phyloP scores from a whole-genome alignment of 2,797 vertebrate species.

The Protonibea diacanthus region DNA sequence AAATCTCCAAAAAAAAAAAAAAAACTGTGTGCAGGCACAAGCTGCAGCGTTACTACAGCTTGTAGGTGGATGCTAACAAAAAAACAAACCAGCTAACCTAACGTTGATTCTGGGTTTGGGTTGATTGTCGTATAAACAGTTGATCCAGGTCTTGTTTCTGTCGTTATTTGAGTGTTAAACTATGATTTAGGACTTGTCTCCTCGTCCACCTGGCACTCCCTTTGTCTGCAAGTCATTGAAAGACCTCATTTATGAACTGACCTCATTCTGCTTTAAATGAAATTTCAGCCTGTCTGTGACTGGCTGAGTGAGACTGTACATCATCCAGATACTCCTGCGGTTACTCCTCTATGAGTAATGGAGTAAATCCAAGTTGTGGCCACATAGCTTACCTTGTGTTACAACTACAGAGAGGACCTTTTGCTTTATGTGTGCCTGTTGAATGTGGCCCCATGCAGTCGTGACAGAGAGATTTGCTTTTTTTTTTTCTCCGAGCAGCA shows the following conservation, averaged over 20 bases:
- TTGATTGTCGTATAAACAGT: not conserved
- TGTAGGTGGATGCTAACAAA: conserved; percentile 48
- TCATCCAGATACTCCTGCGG: not conserved
- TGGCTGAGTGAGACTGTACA: conserved; percentile 8
- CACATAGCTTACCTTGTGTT: not conserved
- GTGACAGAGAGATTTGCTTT: conserved; percentile 32
- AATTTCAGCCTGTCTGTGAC: conserved; percentile 26
- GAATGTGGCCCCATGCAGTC: conserved; percentile 44
- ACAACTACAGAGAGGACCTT: not conserved
- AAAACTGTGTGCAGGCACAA: not conserved
- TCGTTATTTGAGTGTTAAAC: not conserved
- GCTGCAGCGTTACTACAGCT: not conserved
- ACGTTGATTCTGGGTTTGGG: conserved; percentile 11
- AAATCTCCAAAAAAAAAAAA: no score
- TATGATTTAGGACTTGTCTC: not conserved
- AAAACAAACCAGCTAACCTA: conserved; percentile 38
- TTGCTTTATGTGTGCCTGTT: conserved; percentile 29
- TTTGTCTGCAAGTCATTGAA: conserved; percentile 64
- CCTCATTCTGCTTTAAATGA: conserved; percentile 58
- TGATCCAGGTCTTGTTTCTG: not conserved
- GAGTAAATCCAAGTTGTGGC: not conserved
- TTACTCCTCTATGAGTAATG: not conserved
- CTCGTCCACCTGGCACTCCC: conserved; percentile 35
- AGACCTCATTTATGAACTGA: conserved; percentile 56
- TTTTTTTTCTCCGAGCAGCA: conserved; percentile 25